phyloP scores from a whole-genome alignment of 2,797 vertebrate species.

The Apogon hyalosoma region DNA sequence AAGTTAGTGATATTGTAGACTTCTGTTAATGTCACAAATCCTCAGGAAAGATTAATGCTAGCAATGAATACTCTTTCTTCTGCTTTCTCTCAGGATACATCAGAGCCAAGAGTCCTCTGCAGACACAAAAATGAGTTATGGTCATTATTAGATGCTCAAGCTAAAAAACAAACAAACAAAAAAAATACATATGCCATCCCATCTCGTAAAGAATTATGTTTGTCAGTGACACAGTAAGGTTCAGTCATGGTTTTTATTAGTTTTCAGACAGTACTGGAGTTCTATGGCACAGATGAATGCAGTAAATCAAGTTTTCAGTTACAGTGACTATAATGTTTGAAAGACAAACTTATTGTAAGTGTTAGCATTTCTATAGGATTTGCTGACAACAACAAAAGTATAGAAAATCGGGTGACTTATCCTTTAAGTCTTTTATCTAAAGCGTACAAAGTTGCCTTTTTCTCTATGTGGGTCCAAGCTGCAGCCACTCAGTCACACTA shows the following conservation, averaged over 20 bases:
- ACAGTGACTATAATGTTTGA: neutral
- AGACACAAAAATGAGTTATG: neutral
- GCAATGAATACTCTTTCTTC: neutral
- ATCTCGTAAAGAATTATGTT: no score
- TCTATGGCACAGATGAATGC: constrained; percentile 2
- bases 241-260: neutral
- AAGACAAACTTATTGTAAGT: constrained; percentile 9
- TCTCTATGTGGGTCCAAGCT: neutral
- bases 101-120: neutral
- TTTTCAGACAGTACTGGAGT: neutral
- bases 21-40: neutral
- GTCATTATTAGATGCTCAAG: neutral
- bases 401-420: neutral
- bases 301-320: neutral
- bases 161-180: no score
- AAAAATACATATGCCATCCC: neutral
- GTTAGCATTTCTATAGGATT: constrained; percentile 1
- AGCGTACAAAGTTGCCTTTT: constrained; percentile 4
- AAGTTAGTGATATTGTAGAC: no score
- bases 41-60: neutral
- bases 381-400: constrained; percentile 5
- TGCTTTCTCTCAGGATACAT: neutral
- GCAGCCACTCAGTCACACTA: constrained; percentile 30
- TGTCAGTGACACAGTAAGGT: neutral
- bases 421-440: constrained; percentile 1